Evolutionary conservation across 2,113 vertebrate genomes (phyloP).

Genomic region (Riparia riparia): DNA sequence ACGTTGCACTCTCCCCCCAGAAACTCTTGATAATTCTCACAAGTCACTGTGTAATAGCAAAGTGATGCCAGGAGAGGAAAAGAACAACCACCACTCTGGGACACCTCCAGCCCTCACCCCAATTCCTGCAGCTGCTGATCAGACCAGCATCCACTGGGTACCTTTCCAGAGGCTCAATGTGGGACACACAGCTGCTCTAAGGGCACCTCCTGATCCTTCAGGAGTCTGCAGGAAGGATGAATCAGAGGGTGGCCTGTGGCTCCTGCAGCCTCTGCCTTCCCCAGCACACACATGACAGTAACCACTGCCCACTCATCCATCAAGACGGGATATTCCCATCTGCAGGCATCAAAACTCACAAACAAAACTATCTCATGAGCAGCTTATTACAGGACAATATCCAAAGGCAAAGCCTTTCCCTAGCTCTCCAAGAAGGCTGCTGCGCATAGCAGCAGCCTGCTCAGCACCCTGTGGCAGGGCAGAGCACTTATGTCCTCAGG

Average conservation of each 20-base stretch:
- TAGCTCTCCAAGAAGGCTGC: neutral
- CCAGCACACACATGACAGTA: neutral
- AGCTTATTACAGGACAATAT: neutral
- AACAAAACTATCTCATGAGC: neutral
- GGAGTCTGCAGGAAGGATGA: neutral
- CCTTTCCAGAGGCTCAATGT: accelerated
- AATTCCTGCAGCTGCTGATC: neutral
- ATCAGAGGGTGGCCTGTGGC: neutral
- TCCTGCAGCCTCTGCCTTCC: neutral
- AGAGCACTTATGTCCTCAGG: neutral
- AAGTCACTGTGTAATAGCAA: accelerated
- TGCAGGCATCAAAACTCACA: neutral
- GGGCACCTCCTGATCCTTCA: accelerated
- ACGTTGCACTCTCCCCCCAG: neutral
- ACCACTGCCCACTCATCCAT: neutral
- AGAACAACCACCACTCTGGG: neutral
- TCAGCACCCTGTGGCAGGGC: neutral
- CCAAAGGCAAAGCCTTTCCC: neutral
- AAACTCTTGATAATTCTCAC: neutral
- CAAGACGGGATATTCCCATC: neutral
- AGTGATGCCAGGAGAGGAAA: neutral
- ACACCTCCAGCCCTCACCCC: neutral
- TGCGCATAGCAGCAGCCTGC: accelerated
- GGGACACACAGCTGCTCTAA: neutral
- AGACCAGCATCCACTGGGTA: neutral